Percentiles rank a stretch among this genome's conserved stretches.
Conservation (phyloP, 2,797 vertebrate genomes). For the Poecilia picta region DNA sequence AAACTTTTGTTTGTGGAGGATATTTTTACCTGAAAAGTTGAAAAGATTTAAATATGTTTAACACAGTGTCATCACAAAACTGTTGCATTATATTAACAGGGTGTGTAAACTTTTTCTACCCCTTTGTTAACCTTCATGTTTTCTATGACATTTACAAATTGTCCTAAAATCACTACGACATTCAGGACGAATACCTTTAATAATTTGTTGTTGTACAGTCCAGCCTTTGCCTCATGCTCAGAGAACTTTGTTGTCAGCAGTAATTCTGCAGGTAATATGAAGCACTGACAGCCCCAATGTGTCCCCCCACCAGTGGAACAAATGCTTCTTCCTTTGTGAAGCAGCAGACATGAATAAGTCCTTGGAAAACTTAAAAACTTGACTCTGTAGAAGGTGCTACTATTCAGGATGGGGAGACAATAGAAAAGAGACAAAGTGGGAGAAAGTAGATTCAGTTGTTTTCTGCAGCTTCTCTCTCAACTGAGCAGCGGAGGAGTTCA, state of each 20-base stretch:
- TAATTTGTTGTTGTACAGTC: conserved; percentile 5
- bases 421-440: conserved; percentile 9
- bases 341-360: conserved; percentile 25
- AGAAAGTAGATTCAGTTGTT: conserved; percentile 20
- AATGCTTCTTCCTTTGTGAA: conserved; percentile 28
- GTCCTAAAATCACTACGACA: conserved; percentile 35
- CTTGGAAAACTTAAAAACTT: background rate
- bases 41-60: background rate
- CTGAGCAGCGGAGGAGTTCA: conserved; percentile 10
- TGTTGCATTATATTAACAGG: background rate
- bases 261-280: conserved; percentile 29
- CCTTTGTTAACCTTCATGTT: conserved; percentile 36
- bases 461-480: conserved; percentile 1
- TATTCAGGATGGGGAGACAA: background rate
- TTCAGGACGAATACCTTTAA: conserved; percentile 41
- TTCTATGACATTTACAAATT: conserved; percentile 41
- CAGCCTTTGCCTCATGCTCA: background rate
- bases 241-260: conserved; percentile 13
- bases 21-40: background rate
- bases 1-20: background rate
- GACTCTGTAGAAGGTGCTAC: background rate
- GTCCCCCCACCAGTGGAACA: conserved; percentile 20
- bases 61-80: background rate
- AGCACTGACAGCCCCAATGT: conserved; percentile 39
- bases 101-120: background rate